Percentiles rank a stretch among this genome's conserved stretches.
These are phyloP conservation scores for Siniperca undulata DNA, from an alignment of 2,797 vertebrate genomes.

Conservation along the genomic window DNA sequence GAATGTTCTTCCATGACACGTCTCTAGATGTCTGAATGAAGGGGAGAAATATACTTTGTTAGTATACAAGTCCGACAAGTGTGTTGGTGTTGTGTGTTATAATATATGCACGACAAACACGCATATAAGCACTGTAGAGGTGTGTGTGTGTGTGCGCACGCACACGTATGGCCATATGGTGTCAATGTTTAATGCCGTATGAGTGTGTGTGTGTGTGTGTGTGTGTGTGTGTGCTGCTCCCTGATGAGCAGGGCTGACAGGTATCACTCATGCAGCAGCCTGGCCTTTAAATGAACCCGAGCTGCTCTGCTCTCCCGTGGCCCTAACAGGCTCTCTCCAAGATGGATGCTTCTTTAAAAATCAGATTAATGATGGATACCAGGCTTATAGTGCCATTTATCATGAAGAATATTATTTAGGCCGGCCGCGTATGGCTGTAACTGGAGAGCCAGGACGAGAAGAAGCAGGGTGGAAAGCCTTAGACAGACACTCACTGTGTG, in stretches of 20 bases:
- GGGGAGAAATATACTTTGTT: conserved; percentile 60
- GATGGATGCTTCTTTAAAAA: conserved; percentile 99
- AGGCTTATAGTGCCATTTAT: conserved; percentile 97
- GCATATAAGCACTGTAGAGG: neutral
- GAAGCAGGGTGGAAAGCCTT: conserved; percentile 91
- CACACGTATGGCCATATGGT: conserved; percentile 67
- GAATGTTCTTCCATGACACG: conserved; percentile 74
- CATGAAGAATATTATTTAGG: conserved; percentile 99
- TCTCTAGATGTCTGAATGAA: conserved; percentile 68
- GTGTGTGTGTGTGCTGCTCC: conserved; percentile 72
- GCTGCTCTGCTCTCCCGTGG: conserved; percentile 92
- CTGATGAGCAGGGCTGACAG: conserved; percentile 89
- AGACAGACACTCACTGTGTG: conserved; percentile 88
- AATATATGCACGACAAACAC: conserved; percentile 49
- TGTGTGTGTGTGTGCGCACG: conserved; percentile 19
- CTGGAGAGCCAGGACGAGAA: conserved; percentile 94
- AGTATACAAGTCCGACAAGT: conserved; percentile 65
- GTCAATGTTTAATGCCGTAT: conserved; percentile 73
- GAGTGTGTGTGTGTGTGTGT: conserved; percentile 49
- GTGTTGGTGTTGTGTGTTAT: conserved; percentile 52
- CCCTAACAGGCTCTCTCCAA: conserved; percentile 93
- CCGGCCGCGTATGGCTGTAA: conserved; percentile 98
- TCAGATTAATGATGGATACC: conserved; percentile 99
- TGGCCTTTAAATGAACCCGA: conserved; percentile 94
- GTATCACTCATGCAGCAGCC: conserved; percentile 92